A percentile compares a stretch with the other conserved stretches of the same genome.
Evolutionary conservation across 1,140 invertebrate genomes (phyloP).

Genomic region (Radopholus similis): DNA sequence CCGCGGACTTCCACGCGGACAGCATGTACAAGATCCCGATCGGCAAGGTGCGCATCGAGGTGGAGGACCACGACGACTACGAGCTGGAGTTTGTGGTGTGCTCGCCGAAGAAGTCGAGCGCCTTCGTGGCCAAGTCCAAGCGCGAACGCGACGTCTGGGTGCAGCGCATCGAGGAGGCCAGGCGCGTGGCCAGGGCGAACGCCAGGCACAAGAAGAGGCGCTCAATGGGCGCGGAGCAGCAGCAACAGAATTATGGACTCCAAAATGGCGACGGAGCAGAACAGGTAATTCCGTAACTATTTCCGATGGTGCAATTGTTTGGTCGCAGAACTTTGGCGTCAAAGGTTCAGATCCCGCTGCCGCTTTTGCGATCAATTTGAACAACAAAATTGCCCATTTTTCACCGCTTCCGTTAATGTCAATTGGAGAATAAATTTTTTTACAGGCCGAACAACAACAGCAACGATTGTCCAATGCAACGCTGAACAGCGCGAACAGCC

Average conservation of each 20-base stretch:
- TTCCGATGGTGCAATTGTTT: no score
- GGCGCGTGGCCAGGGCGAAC: neutral
- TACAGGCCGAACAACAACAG: no score
- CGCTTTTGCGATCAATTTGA: constrained; percentile 7
- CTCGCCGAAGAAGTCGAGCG: constrained; percentile 39
- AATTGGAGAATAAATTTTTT: neutral
- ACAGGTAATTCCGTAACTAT: no score
- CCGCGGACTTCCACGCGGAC: constrained; percentile 34
- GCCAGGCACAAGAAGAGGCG: no score
- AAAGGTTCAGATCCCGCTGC: no score
- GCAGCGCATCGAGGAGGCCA: constrained; percentile 30
- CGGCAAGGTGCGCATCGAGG: constrained; percentile 27
- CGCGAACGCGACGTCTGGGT: constrained; percentile 38
- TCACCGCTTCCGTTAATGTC: constrained; percentile 1
- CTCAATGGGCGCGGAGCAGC: no score
- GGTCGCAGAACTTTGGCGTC: no score
- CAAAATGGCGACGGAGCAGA: no score
- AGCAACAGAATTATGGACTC: no score
- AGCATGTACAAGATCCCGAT: constrained; percentile 44
- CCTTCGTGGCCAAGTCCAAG: constrained; percentile 37
- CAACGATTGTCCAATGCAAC: no score
- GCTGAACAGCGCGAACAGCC: no score
- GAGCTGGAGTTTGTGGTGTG: constrained; percentile 40
- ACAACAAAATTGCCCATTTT: neutral
- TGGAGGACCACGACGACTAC: constrained; percentile 42